Percentiles rank a stretch among this genome's conserved stretches.
phyloP scores from a whole-genome alignment of 2,797 vertebrate species.

The Acipenser oxyrinchus region DNA sequence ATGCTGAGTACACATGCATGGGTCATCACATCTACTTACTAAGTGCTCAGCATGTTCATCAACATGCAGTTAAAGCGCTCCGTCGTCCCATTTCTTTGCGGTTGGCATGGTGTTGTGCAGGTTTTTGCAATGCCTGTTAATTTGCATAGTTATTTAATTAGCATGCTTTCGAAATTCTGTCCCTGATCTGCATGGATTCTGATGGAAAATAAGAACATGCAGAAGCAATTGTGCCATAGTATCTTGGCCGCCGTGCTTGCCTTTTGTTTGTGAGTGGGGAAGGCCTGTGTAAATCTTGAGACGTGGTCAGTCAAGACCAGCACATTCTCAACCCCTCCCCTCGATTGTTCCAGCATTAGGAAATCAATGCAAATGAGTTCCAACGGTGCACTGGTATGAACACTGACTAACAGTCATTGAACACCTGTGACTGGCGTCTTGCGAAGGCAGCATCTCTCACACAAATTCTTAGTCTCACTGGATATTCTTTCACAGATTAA shows the following conservation, averaged over 20 bases:
- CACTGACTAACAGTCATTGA: constrained; percentile 25
- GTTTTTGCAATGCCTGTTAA: constrained; percentile 25
- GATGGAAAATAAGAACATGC: constrained; percentile 24
- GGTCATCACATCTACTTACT: constrained; percentile 29
- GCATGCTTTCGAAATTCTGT: constrained; percentile 30
- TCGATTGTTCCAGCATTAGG: neutral
- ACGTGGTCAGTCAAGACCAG: neutral
- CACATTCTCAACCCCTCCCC: neutral
- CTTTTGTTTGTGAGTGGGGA: constrained; percentile 25
- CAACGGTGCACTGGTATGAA: constrained; percentile 6
- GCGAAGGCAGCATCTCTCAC: constrained; percentile 30
- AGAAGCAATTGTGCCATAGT: constrained; percentile 24
- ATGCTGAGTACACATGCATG: constrained; percentile 25
- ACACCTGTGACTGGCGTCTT: constrained; percentile 23
- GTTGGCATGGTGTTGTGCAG: constrained; percentile 20
- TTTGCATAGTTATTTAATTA: constrained; percentile 28
- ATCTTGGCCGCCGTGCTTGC: constrained; percentile 18
- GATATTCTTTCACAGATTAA: constrained; percentile 8
- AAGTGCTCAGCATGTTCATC: constrained; percentile 31
- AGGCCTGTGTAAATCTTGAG: neutral
- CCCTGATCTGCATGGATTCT: constrained; percentile 30
- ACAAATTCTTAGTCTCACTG: constrained; percentile 12
- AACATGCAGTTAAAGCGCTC: constrained; percentile 21
- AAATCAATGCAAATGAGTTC: neutral
- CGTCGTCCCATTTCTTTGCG: constrained; percentile 24